Base-by-base conservation (phyloP, 1,140 invertebrate genomes). In the Aphelenchoides fujianensis region DNA sequence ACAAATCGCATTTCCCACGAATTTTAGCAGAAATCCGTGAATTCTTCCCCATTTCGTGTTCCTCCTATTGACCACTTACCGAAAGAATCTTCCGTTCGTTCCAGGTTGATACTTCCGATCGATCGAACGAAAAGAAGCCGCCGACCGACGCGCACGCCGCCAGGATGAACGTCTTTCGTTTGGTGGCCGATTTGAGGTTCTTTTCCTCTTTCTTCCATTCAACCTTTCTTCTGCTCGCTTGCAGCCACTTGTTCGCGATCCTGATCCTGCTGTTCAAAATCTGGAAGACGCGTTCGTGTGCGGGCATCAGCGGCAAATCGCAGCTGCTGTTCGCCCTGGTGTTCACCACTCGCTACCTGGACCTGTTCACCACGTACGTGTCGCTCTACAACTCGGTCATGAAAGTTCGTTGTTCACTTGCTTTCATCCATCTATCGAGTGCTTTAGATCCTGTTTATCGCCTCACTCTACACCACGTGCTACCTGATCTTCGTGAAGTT, bases 401-500 rank as follows among this genome's bases (percentile, higher is more conserved):
- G 96, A 99, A 99, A 88, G 82, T 80, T 62, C 41, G 52, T 64
- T 73, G 35, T 7, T 73, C 71, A 72, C 19, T 28, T 48, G 12
- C n/a, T n/a, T n/a, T n/a, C n/a, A n/a, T 12, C 1, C 27, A 70
- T 70, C 63, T 73, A 53, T 31, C 34, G 9, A 30, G 12, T 73
- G 61, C 19, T 83, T 74, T 63, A 82, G 81, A 72, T 97, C 62
- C 88, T 98, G 72, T 99, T 98, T 86, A 88, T 98, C 78, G 90
- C 86, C 27, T 89, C 94, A 57, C 94, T 94, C 0, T 90, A 89
- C 83, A 91, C 91, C 30, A 99, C 95, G 31, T 85, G 98, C 31
- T 98, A 94, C 85, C 87, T 98, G 69, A 98, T 99, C 89, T 98
- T 95, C 85, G 85, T 91, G 23, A 97, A 97, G 87, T 98, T 98